Percentiles rank a stretch among this genome's conserved stretches.
Evolutionary conservation across 2,113 vertebrate species (phyloP).

Genomic region (Apteryx mantelli): DNA sequence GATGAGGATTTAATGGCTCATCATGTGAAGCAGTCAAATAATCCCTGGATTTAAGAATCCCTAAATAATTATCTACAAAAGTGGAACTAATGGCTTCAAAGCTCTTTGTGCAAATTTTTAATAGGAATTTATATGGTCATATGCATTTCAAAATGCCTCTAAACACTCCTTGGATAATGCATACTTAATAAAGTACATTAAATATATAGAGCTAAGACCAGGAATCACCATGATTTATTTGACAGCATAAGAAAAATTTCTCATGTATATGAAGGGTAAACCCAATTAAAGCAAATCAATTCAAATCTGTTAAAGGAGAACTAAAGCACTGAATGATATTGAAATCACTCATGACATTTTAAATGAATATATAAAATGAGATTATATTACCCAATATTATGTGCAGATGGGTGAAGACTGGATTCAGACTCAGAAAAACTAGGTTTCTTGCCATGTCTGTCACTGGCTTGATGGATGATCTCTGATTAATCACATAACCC

Average conservation of each 20-base stretch:
- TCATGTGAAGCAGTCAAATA: not conserved
- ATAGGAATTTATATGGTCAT: not conserved
- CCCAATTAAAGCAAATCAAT: not conserved
- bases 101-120: not conserved
- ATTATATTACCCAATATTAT: not conserved
- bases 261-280: not conserved
- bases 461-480: not conserved
- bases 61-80: conserved; percentile 16
- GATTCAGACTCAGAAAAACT: not conserved
- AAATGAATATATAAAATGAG: not conserved
- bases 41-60: conserved; percentile 10
- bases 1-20: not conserved
- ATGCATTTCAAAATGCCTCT: not conserved
- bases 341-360: not conserved
- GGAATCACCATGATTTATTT: not conserved
- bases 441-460: not conserved
- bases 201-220: not conserved
- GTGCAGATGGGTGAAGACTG: not conserved
- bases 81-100: conserved; percentile 10
- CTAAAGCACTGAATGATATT: not conserved
- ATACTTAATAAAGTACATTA: not conserved
- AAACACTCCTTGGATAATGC: not conserved
- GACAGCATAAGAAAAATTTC: not conserved
- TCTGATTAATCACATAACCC: not conserved
- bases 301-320: not conserved